Percentiles rank a stretch among this genome's conserved stretches.
These are phyloP conservation scores for Goniozus legneri DNA, from an alignment of 1,140 invertebrate genomes.

Conservation along the genomic window DNA sequence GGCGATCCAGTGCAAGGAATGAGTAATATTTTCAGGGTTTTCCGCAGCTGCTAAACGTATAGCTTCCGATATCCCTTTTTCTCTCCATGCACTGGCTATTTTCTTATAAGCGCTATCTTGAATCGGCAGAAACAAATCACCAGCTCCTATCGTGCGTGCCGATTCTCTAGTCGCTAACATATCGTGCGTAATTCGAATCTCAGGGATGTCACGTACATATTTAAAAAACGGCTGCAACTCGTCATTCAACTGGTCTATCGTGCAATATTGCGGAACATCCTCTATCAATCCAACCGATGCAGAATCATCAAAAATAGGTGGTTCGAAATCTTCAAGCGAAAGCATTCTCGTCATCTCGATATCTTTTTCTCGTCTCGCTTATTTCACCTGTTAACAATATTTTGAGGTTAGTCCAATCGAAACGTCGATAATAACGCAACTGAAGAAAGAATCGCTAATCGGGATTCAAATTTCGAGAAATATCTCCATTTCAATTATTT, in stretches of 20 bases:
- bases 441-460: neutral
- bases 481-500: too few species aligned
- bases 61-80: slow-evolving; percentile 59
- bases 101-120: slow-evolving; percentile 50
- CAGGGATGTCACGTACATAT: slow-evolving; percentile 38
- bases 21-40: slow-evolving; percentile 41
- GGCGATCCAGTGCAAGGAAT: slow-evolving; percentile 38
- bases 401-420: slow-evolving; percentile 5
- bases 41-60: slow-evolving; percentile 51
- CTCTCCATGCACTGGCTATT: slow-evolving; percentile 48
- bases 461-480: too few species aligned
- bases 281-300: slow-evolving; percentile 30
- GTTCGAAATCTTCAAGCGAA: slow-evolving; percentile 37
- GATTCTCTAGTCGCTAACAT: slow-evolving; percentile 47
- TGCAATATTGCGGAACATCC: slow-evolving; percentile 24
- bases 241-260: slow-evolving; percentile 31
- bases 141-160: slow-evolving; percentile 35
- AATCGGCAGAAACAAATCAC: slow-evolving; percentile 49
- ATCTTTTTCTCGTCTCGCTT: neutral
- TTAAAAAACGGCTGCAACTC: slow-evolving; percentile 38
- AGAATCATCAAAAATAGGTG: slow-evolving; percentile 25
- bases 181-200: slow-evolving; percentile 40
- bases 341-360: slow-evolving; percentile 39
- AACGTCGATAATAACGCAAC: too few species aligned
- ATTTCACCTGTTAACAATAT: neutral